Percentiles rank a stretch among this genome's conserved stretches.
phyloP scores from a whole-genome alignment of 2,888 invertebrate species.

The Drosophila picticornis region DNA sequence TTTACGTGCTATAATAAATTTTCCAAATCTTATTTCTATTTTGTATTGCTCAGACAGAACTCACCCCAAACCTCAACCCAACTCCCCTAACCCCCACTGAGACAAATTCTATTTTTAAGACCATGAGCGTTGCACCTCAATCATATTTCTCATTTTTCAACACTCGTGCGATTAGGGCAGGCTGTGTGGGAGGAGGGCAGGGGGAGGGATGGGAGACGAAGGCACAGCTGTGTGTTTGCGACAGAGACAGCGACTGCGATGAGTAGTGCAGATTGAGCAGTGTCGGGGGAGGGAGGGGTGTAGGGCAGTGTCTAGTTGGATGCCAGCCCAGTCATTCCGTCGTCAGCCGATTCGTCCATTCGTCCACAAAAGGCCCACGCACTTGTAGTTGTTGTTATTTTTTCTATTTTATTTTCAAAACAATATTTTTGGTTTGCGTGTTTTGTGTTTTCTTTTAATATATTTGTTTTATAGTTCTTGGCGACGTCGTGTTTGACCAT shows the following conservation, averaged over 20 bases:
- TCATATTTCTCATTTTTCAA: conserved; percentile 77
- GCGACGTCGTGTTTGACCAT: conserved; percentile 63
- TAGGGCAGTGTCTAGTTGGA: neutral
- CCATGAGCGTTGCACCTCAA: conserved; percentile 77
- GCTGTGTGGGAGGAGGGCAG: conserved; percentile 4
- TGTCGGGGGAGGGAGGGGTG: neutral
- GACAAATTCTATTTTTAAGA: conserved; percentile 69
- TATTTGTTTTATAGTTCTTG: conserved; percentile 59
- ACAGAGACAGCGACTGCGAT: conserved; percentile 41
- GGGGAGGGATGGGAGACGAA: conserved; percentile 15
- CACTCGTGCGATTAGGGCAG: conserved; percentile 51
- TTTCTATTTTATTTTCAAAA: conserved; percentile 31
- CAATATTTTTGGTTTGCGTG: conserved; percentile 33
- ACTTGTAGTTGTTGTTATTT: conserved; percentile 48
- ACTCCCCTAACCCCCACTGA: conserved; percentile 27
- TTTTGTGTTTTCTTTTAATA: conserved; percentile 34
- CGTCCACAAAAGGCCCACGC: conserved; percentile 58
- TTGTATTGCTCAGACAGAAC: conserved; percentile 22
- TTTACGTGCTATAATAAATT: conserved; percentile 72
- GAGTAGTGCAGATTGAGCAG: neutral
- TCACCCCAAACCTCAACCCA: conserved; percentile 4
- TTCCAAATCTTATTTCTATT: conserved; percentile 36
- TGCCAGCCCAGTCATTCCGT: conserved; percentile 13
- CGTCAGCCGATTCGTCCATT: conserved; percentile 47
- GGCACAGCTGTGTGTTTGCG: conserved; percentile 43